These are phyloP conservation scores for Spisula subtruncata DNA, from an alignment of 2,888 invertebrate species.

Conservation along the genomic window DNA sequence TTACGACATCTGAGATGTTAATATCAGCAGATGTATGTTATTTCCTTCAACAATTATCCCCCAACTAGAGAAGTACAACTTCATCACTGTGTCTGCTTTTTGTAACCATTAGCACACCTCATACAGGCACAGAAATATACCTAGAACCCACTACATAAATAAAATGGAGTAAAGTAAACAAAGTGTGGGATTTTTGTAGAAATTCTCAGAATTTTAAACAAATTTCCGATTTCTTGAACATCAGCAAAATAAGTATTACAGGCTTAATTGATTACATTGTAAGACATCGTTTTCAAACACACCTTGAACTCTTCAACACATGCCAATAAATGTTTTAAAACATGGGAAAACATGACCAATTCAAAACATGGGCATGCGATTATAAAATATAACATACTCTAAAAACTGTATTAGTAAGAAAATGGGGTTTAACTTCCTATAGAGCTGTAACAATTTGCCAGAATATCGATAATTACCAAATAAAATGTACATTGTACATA, in stretches of 20 bases:
- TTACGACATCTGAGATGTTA: not conserved
- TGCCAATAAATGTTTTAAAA: not conserved
- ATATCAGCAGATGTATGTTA: constrained; percentile 6
- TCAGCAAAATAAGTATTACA: not conserved
- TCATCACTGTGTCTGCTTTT: not conserved
- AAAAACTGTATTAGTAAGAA: constrained; percentile 1
- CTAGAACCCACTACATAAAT: constrained; percentile 6
- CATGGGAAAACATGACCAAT: constrained; percentile 16
- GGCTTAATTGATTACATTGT: not conserved
- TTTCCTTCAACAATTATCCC: not conserved
- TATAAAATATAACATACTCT: not conserved
- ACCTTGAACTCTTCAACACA: not conserved
- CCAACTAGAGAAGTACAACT: not conserved
- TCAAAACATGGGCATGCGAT: constrained; percentile 21
- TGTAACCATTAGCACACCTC: not conserved
- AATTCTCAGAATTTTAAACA: constrained; percentile 5
- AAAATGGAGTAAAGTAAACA: constrained; percentile 22
- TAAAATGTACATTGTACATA: no score
- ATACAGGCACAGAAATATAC: not conserved
- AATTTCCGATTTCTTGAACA: not conserved
- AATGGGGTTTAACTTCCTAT: not conserved
- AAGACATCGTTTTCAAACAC: not conserved
- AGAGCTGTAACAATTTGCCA: no score
- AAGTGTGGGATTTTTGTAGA: constrained; percentile 20
- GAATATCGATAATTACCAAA: no score